These are phyloP conservation scores for Microctenopoma steveboyesi DNA, from an alignment of 2,797 vertebrate genomes.

Conservation along the genomic window DNA sequence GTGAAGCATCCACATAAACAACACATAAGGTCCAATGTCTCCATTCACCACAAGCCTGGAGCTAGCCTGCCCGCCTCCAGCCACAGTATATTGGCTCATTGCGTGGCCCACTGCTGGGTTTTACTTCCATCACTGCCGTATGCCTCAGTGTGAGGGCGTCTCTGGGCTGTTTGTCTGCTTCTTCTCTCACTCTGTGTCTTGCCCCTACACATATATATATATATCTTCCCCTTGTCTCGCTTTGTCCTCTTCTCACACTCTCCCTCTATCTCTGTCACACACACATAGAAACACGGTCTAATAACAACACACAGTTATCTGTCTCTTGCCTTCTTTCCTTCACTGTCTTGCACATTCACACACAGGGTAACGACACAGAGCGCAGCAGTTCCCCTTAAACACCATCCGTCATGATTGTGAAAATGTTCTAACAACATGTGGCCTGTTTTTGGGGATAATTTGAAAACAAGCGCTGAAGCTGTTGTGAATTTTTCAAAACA, in stretches of 20 bases:
- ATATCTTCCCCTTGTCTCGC: constrained; percentile 6
- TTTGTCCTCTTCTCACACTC: constrained; percentile 16
- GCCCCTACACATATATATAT: constrained; percentile 10
- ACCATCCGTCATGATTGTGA: constrained; percentile 15
- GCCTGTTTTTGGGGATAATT: neutral
- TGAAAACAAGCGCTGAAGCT: neutral
- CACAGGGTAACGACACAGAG: constrained; percentile 3
- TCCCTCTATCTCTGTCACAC: constrained; percentile 18
- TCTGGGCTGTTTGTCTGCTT: constrained; percentile 40
- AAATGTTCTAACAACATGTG: constrained; percentile 10
- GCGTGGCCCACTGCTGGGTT: constrained; percentile 38
- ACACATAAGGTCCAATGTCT: constrained; percentile 39
- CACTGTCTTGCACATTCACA: constrained; percentile 18
- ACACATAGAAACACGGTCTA: constrained; percentile 8
- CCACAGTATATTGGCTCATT: constrained; percentile 20
- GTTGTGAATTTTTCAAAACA: constrained; percentile 14
- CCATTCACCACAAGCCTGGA: constrained; percentile 27
- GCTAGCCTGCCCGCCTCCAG: constrained; percentile 41
- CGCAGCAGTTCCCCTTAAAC: constrained; percentile 14
- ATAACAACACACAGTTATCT: constrained; percentile 31
- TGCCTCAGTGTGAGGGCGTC: constrained; percentile 37
- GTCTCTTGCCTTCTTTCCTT: constrained; percentile 18
- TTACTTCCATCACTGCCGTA: constrained; percentile 57
- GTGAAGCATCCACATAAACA: constrained; percentile 53
- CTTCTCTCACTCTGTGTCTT: constrained; percentile 6